phyloP scores from a whole-genome alignment of 1,140 invertebrate species.

The Linepithema humile region DNA sequence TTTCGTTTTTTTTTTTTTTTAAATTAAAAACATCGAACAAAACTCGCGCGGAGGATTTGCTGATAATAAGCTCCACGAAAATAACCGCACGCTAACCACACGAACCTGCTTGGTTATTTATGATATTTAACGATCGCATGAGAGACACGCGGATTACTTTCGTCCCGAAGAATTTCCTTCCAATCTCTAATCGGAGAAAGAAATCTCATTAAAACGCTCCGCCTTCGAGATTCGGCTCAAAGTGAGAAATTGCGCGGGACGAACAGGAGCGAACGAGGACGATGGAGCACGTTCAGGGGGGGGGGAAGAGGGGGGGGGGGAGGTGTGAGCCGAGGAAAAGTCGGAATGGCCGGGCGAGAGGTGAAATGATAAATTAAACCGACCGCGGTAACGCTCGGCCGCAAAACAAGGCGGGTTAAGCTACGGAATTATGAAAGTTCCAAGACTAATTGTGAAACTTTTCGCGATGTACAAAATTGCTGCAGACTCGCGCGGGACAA shows the following conservation, averaged over 20 bases:
- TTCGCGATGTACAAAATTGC: conserved; percentile 77
- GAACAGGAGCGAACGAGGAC: background rate
- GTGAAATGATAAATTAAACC: conserved; percentile 79
- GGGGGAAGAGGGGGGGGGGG: no score
- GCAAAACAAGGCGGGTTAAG: conserved; percentile 78
- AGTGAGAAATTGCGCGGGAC: conserved; percentile 2
- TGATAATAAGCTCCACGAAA: no score
- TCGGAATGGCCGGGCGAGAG: conserved; percentile 43
- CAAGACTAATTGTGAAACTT: conserved; percentile 83
- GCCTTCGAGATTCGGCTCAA: conserved; percentile 11
- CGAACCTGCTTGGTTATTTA: no score
- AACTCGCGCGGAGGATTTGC: no score
- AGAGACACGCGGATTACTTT: background rate
- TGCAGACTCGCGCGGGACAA: conserved; percentile 33
- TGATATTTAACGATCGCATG: background rate
- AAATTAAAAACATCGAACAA: no score
- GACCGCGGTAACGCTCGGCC: conserved; percentile 68
- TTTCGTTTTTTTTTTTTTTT: no score
- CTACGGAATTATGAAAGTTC: conserved; percentile 81
- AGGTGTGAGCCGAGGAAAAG: background rate
- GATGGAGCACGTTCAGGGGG: background rate
- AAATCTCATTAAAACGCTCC: conserved; percentile 13
- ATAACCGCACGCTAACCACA: no score
- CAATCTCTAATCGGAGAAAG: background rate
- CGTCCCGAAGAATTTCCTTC: background rate